Base-by-base conservation (phyloP, 2,888 invertebrate genomes). In the Ligdia adustata region DNA sequence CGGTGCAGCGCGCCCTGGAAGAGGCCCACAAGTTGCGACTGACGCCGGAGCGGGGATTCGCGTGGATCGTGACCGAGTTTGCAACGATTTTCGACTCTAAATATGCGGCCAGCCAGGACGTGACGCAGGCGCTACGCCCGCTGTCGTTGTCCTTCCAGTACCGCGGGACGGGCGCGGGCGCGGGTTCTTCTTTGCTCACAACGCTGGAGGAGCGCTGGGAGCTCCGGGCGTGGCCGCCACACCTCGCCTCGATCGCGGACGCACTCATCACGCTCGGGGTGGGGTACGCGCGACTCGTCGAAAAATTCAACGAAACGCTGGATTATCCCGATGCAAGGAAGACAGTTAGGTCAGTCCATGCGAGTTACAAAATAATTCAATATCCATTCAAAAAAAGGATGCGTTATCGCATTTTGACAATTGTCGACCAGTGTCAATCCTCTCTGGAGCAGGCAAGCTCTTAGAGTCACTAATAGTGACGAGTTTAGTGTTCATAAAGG, bases 1-100 rank as follows among this genome's bases (percentile, higher is more conserved):
- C 18, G 91, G 92, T 0, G 92, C 93, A 0, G 81, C 86, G 91
- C 35, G 92, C 96, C 1, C 92, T 97, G 90, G 95, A 95, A 69
- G 93, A 93, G 69, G 29, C 18, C 2, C 33, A 34, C 4, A 29
- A 39, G 87, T 48, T 52, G 5, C 44, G 2, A 0, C 20, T 37
- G 20, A n/a, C 3, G 4, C 20, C 20, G 16, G 16, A 16, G 16
- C 16, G 3, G 16, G 16, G 3, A n/a, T n/a, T n/a, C 4, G 35
- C 35, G 78, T 55, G 43, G 16, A 52, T 32, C n/a, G n/a, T n/a
- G n/a, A n/a, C n/a, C n/a, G n/a, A n/a, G n/a, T n/a, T n/a, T n/a
- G n/a, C n/a, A n/a, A n/a, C n/a, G n/a, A n/a, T n/a, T n/a, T n/a
- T n/a, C n/a, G n/a, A n/a, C n/a, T n/a, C n/a, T n/a, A n/a, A n/a